A percentile compares a stretch with the other conserved stretches of the same genome.
phyloP scores from a whole-genome alignment of 2,113 vertebrate species.

The Engystomops pustulosus region DNA sequence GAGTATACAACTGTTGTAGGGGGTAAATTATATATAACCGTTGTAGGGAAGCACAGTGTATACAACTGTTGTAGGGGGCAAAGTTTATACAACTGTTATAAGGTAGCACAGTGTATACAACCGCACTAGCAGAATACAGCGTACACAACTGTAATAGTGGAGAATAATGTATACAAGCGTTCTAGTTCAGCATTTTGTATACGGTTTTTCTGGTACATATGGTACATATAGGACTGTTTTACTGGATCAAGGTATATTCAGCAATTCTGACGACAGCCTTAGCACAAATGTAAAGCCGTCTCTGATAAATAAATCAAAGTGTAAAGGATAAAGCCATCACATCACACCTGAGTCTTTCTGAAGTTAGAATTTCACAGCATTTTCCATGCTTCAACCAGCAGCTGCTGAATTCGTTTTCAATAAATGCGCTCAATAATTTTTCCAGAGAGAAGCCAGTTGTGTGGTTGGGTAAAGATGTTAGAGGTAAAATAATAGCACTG shows the following conservation, averaged over 20 bases:
- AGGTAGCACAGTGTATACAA: neutral
- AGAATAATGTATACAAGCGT: neutral
- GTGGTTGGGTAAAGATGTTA: neutral
- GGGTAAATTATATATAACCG: neutral
- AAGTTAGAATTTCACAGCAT: neutral
- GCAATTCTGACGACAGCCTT: neutral
- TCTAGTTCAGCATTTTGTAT: neutral
- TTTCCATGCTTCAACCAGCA: constrained; percentile 1
- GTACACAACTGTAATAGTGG: neutral
- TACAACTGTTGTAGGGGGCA: neutral
- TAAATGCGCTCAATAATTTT: neutral
- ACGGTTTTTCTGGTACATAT: neutral
- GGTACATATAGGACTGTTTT: neutral
- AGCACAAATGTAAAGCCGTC: constrained; percentile 7
- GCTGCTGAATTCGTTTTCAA: neutral
- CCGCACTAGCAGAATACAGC: neutral
- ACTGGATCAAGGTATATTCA: neutral
- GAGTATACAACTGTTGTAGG: neutral
- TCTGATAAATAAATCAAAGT: neutral
- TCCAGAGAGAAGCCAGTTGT: neutral
- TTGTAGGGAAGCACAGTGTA: neutral
- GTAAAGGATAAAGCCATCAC: neutral
- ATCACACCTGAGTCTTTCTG: neutral
- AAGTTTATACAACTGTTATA: neutral
- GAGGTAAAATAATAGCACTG: too few species aligned